Evolutionary conservation across 2,888 invertebrate species (phyloP), one percentile per base, ranked within the genome.

Genomic region (Andrena camellia): DNA sequence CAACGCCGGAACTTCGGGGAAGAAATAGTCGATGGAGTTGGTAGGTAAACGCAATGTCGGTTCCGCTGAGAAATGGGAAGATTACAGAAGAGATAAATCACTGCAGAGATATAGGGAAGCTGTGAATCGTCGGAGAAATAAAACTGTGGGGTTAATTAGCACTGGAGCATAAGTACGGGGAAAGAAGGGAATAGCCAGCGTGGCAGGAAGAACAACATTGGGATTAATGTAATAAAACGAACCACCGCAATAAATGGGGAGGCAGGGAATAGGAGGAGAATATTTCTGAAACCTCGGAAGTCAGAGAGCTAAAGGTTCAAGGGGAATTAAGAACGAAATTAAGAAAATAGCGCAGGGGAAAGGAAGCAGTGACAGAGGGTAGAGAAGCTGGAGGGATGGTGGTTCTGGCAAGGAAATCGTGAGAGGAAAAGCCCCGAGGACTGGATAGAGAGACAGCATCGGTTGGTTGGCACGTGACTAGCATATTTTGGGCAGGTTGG

Each of bases 401-500:
- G 70, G 42, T 64, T 69, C 26, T 76, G 67, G 52, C 23, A 74
- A 78, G 84, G 66, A 86, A 90, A 87, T 83, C 67, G 84, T 77
- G 82, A 83, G 71, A 86, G 78, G 78, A 85, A 89, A 86, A 81
- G 85, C 75, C 78, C 33, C 62, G 29, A 13, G 82, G 86, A 89
- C 88, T 86, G 81, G 87, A 92, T 91, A 86, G 87, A 91, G 89
- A 90, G 89, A 90, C 88, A 84, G 88, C 90, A 89, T 91, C 90
- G 91, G 89, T 90, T 90, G 89, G 88, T 81, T 79, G 84, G 88
- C 89, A 75, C 92, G 93, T 93, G 93, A 92, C 89, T 87, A 78
- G 92, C 92, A 93, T 92, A 89, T 86, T 57, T 79, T 72, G 77
- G 75, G 60, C 62, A 33, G 67, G 78, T 78, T 66, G 67, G 79